Evolutionary conservation across 37 sponge, comb jelly and placozoan genomes (phyloP), one percentile per base, ranked within the genome.

Genomic region (Chondrosia reniformis): DNA sequence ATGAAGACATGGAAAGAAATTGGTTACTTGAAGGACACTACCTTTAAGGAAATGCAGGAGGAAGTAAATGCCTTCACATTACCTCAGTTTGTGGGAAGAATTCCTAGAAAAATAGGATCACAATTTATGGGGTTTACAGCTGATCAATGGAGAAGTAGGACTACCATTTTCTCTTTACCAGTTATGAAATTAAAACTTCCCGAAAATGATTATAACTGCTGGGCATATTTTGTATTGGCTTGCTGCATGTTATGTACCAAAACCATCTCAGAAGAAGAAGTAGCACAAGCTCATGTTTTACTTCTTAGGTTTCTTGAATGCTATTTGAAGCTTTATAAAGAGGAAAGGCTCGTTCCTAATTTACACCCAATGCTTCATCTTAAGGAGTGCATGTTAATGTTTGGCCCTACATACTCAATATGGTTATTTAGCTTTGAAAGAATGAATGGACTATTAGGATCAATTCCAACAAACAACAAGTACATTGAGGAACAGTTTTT

Each of bases 91-190:
- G 55, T 87, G 9, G 83, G 83, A 30, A 66, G 82, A 39, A 78
- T 87, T 15, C 83, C 83, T 44, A 33, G 15, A 33, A 81, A 82
- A 32, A 77, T 87, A 28, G 42, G 63, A 40, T 78, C 80, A 59
- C 69, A 38, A n/a, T 85, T 85, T 61, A 41, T 66, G 77, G 83
- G 78, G 25, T 83, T 88, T 38, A 88, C 89, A 40, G 88, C 88
- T 39, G 84, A 83, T 15, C 89, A 88, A 45, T 88, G 88, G 88
- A 67, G 33, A 25, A 71, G 73, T 33, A 83, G 88, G 84, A 75
- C 34, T 0, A 42, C 71, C 44, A 55, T 76, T 3, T 80, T 45
- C 40, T 80, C 77, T 13, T 22, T 65, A 4, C 31, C 61, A 34
- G 73, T 27, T 5, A 24, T 87, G 5, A 80, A 80, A 38, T 56